phyloP scores from a whole-genome alignment of 37 sponge, comb jelly and placozoan genomes.

The Tethya wilhelma region DNA sequence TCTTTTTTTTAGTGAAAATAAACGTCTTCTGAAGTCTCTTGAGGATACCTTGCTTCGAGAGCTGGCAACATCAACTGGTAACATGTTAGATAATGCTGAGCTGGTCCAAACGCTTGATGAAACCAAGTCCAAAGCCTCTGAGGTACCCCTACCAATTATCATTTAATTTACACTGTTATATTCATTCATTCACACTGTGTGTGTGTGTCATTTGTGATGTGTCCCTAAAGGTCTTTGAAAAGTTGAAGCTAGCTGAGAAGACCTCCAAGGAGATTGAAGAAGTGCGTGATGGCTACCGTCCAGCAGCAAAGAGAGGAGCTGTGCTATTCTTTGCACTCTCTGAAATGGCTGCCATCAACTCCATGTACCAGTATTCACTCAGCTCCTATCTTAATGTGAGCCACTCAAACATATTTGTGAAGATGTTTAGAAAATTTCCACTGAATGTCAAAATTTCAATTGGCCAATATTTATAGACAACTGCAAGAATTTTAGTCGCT shows the following conservation, averaged over 20 bases:
- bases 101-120: slow-evolving; percentile 97
- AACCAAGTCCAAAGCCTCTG: slow-evolving; percentile 97
- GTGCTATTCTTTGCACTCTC: slow-evolving; percentile 98
- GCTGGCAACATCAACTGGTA: slow-evolving; percentile 96
- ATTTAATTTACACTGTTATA: not conserved
- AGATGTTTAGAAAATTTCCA: not conserved
- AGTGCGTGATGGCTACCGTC: slow-evolving; percentile 93
- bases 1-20: slow-evolving; percentile 80
- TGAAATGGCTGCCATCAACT: slow-evolving; percentile 97
- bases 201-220: not conserved
- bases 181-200: not conserved
- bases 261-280: slow-evolving; percentile 92
- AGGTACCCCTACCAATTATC: slow-evolving; percentile 50
- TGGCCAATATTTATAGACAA: not conserved
- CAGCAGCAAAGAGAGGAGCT: slow-evolving; percentile 95
- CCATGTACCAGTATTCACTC: slow-evolving; percentile 99
- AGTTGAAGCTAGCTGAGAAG: slow-evolving; percentile 83
- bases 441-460: not conserved
- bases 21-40: slow-evolving; percentile 93
- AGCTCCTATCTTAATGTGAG: slow-evolving; percentile 78
- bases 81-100: slow-evolving; percentile 98
- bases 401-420: not conserved
- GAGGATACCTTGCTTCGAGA: slow-evolving; percentile 98
- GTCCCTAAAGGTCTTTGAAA: slow-evolving; percentile 79
- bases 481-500: too few species aligned